Conservation (phyloP, 1,140 invertebrate species). For the Drosophila bipectinata region DNA sequence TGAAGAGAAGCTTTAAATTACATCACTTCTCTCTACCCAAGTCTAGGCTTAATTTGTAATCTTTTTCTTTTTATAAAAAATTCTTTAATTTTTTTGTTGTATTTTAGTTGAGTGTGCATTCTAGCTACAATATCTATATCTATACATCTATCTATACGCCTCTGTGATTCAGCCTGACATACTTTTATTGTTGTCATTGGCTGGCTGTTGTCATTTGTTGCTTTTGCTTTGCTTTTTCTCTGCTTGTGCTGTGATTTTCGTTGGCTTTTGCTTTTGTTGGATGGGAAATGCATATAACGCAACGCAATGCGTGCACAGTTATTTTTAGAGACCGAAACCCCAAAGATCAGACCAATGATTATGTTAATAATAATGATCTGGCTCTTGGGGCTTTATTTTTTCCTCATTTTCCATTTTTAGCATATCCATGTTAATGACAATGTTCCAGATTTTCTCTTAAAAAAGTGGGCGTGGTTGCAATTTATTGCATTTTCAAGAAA, state of each 20-base stretch:
- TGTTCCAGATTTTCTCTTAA: conserved; percentile 14
- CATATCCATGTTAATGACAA: conserved; percentile 51
- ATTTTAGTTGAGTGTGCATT: conserved; percentile 8
- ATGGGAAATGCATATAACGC: conserved; percentile 48
- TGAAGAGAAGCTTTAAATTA: conserved; percentile 13
- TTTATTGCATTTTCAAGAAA: conserved; percentile 2
- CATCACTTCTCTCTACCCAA: neutral
- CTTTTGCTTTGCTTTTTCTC: conserved; percentile 20
- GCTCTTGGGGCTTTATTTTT: conserved; percentile 14
- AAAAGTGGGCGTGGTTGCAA: conserved; percentile 16
- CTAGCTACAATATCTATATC: conserved; percentile 4
- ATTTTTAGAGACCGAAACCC: conserved; percentile 56
- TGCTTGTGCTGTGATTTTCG: neutral
- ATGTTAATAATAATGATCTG: conserved; percentile 28
- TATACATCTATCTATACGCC: conserved; percentile 41
- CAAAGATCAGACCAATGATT: conserved; percentile 37
- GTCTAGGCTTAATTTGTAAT: conserved; percentile 6
- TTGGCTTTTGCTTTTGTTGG: conserved; percentile 12
- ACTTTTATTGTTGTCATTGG: conserved; percentile 74
- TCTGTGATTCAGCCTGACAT: conserved; percentile 74
- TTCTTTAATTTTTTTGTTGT: neutral
- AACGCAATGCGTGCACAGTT: conserved; percentile 59
- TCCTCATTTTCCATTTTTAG: conserved; percentile 30
- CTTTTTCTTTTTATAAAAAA: neutral
- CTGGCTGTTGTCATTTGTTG: conserved; percentile 42